A percentile compares a stretch with the other conserved stretches of the same genome.
phyloP scores from a whole-genome alignment of 1,140 invertebrate genomes.

The Brachionus asplanchnoidis region DNA sequence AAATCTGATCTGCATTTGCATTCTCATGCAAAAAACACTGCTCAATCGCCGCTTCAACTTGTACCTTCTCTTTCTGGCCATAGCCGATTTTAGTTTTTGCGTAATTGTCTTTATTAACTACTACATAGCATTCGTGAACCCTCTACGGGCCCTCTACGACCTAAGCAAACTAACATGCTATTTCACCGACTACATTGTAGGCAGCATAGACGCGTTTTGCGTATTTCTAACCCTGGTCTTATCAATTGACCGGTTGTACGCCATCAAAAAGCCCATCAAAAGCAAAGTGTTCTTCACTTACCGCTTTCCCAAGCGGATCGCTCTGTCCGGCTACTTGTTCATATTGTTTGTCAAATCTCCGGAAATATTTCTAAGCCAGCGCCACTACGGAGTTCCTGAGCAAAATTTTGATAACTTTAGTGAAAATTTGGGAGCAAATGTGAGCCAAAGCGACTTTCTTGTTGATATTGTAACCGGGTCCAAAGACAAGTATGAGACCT shows the following conservation, averaged over 20 bases:
- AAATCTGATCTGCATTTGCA: slow-evolving; percentile 25
- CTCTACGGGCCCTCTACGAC: neutral
- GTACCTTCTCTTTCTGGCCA: neutral
- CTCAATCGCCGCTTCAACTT: slow-evolving; percentile 21
- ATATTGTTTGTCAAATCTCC: neutral
- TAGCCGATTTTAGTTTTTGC: slow-evolving; percentile 37
- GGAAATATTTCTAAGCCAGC: slow-evolving; percentile 14
- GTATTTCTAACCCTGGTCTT: slow-evolving; percentile 23
- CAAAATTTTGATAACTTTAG: neutral
- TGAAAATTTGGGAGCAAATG: neutral
- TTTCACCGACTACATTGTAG: slow-evolving; percentile 25
- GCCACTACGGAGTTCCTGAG: neutral
- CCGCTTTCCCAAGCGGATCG: slow-evolving; percentile 11
- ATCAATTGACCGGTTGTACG: slow-evolving; percentile 27
- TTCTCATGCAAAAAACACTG: slow-evolving; percentile 31
- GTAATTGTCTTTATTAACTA: slow-evolving; percentile 38
- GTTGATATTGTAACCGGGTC: neutral
- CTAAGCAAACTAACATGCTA: slow-evolving; percentile 32
- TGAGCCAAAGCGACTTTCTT: neutral
- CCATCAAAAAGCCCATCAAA: slow-evolving; percentile 31
- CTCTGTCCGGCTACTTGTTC: neutral
- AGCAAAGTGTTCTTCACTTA: slow-evolving; percentile 21
- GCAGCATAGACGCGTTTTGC: slow-evolving; percentile 19
- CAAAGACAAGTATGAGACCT: neutral
- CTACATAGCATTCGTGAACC: slow-evolving; percentile 26